A percentile compares a stretch with the other conserved stretches of the same genome.
Evolutionary conservation across 2,888 invertebrate species (phyloP).

Genomic region (Archips xylosteana): DNA sequence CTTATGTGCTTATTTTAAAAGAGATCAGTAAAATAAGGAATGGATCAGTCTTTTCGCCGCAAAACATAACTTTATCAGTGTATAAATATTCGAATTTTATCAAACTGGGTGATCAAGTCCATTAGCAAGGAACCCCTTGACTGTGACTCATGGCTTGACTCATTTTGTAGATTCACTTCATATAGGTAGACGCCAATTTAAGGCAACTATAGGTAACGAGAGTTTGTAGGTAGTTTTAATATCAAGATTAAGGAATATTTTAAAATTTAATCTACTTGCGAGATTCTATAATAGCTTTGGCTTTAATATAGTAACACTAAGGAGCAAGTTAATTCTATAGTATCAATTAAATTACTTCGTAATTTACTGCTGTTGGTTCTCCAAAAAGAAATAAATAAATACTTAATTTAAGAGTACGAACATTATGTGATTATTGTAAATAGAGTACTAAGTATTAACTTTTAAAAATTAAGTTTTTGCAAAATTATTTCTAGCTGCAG

Average conservation of each 20-base stretch:
- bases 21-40: not conserved
- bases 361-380: too few relatives aligned
- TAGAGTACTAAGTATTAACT: not conserved
- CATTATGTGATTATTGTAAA: not conserved
- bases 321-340: too few relatives aligned
- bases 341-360: too few relatives aligned
- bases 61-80: constrained; percentile 27
- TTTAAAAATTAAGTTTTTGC: not conserved
- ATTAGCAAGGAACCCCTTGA: constrained; percentile 32
- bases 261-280: too few relatives aligned
- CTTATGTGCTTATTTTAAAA: not conserved
- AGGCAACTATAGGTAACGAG: constrained; percentile 11
- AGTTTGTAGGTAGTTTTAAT: not conserved
- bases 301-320: too few relatives aligned
- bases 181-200: constrained; percentile 19
- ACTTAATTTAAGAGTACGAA: too few relatives aligned
- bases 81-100: constrained; percentile 17
- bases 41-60: constrained; percentile 10
- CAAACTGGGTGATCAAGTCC: constrained; percentile 23
- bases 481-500: not conserved
- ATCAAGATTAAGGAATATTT: not conserved
- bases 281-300: too few relatives aligned
- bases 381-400: too few relatives aligned
- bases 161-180: constrained; percentile 22
- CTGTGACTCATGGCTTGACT: constrained; percentile 35